phyloP scores from a whole-genome alignment of 2,888 invertebrate genomes.

The Hirudinaria manillensis region DNA sequence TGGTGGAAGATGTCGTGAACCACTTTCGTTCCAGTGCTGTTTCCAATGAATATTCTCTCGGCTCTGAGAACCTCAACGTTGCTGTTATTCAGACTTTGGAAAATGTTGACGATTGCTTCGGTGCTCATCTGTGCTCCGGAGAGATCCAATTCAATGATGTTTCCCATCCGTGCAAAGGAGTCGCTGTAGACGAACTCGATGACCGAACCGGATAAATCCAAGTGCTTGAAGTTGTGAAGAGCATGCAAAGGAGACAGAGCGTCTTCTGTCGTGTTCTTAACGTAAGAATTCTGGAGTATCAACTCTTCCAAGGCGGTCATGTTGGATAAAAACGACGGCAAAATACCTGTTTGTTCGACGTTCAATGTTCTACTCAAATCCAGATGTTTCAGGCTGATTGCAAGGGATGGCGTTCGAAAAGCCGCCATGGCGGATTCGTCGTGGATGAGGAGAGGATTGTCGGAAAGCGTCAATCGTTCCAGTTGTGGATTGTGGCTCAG shows the following conservation, averaged over 20 bases:
- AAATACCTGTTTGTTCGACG: neutral
- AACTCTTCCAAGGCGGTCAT: slow-evolving; percentile 26
- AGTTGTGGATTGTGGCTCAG: slow-evolving; percentile 20
- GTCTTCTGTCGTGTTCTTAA: slow-evolving; percentile 20
- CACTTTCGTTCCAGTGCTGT: slow-evolving; percentile 2
- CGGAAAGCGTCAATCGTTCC: slow-evolving; percentile 27
- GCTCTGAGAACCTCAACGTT: slow-evolving; percentile 30
- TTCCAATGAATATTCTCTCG: slow-evolving; percentile 30
- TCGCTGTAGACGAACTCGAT: slow-evolving; percentile 15
- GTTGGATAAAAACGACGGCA: slow-evolving; percentile 27
- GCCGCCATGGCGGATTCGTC: slow-evolving; percentile 2
- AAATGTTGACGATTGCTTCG: slow-evolving; percentile 23
- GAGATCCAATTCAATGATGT: slow-evolving; percentile 26
- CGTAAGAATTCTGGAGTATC: slow-evolving; percentile 6
- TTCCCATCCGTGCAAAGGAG: slow-evolving; percentile 18
- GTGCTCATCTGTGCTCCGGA: slow-evolving; percentile 12
- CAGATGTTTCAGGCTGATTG: slow-evolving; percentile 20
- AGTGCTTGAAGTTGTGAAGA: slow-evolving; percentile 7
- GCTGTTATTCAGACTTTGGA: slow-evolving; percentile 31
- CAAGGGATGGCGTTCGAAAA: neutral
- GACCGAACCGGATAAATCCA: slow-evolving; percentile 28
- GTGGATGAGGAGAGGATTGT: slow-evolving; percentile 26
- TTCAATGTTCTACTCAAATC: slow-evolving; percentile 27
- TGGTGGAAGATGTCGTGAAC: slow-evolving; percentile 28
- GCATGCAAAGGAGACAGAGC: slow-evolving; percentile 17